phyloP scores from a whole-genome alignment of 1,140 invertebrate genomes.

The Helicoverpa zea region DNA sequence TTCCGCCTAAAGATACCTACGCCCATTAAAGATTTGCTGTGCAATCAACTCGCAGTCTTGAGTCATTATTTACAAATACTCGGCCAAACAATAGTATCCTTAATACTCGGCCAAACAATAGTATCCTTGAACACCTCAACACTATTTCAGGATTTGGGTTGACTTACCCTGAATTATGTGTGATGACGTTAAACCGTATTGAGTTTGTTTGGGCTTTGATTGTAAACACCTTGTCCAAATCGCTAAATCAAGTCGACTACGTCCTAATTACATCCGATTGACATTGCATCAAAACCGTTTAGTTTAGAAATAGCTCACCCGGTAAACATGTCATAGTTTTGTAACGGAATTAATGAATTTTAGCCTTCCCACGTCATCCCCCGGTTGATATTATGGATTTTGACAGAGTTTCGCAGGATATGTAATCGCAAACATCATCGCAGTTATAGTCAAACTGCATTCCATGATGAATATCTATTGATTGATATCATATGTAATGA shows the following conservation, averaged over 20 bases:
- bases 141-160: constrained; percentile 73
- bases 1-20: constrained; percentile 64
- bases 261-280: constrained; percentile 63
- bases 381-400: not conserved
- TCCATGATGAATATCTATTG: no score
- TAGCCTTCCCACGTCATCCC: not conserved
- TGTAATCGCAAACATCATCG: not conserved
- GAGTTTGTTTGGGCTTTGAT: constrained; percentile 52
- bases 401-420: not conserved
- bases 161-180: constrained; percentile 59
- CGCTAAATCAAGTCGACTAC: constrained; percentile 64
- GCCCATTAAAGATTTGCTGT: constrained; percentile 77
- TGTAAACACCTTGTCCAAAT: constrained; percentile 64
- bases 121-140: constrained; percentile 67
- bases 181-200: constrained; percentile 49
- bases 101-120: constrained; percentile 68
- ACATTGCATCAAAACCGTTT: constrained; percentile 64
- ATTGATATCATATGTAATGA: no score
- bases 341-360: not conserved
- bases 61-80: constrained; percentile 74
- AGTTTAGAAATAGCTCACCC: constrained; percentile 64
- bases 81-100: constrained; percentile 70
- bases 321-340: constrained; percentile 64
- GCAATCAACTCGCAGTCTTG: constrained; percentile 67
- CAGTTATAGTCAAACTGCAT: not conserved